Percentiles rank a stretch among this genome's conserved stretches.
phyloP scores from a whole-genome alignment of 2,888 invertebrate genomes.

The Noctua fimbriata region DNA sequence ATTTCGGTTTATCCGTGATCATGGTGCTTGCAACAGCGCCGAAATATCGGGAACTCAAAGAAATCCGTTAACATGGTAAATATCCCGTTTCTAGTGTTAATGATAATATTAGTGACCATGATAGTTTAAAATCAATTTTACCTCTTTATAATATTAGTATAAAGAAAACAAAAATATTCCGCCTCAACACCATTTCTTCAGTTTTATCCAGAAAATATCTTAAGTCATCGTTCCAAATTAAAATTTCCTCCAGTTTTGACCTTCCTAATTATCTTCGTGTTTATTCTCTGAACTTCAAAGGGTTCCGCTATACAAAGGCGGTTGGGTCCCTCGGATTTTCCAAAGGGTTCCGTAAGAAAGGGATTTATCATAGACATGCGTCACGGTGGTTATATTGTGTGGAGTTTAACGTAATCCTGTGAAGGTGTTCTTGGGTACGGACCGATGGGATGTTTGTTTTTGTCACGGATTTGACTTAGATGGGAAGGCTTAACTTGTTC shows the following conservation, averaged over 20 bases:
- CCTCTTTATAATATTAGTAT: no score
- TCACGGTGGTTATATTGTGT: conserved; percentile 35
- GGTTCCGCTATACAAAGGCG: conserved; percentile 43
- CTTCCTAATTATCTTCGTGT: conserved; percentile 53
- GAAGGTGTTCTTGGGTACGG: conserved; percentile 19
- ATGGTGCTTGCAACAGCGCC: no score
- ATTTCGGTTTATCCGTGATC: no score
- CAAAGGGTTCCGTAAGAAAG: conserved; percentile 49
- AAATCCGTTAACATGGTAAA: no score
- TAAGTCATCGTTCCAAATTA: conserved; percentile 52
- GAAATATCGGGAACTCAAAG: no score
- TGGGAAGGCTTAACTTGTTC: neutral
- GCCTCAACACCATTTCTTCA: conserved; percentile 12
- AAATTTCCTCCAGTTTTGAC: conserved; percentile 42
- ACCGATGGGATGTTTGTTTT: conserved; percentile 33
- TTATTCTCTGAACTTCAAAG: conserved; percentile 52
- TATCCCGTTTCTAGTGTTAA: no score
- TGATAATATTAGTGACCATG: no score
- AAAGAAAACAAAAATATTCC: conserved; percentile 26
- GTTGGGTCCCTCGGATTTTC: conserved; percentile 35
- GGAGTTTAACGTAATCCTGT: conserved; percentile 48
- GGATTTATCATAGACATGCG: conserved; percentile 59
- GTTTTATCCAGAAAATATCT: conserved; percentile 15
- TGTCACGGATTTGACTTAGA: conserved; percentile 24
- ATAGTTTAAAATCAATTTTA: no score